Percentiles rank a stretch among this genome's conserved stretches.
phyloP scores from a whole-genome alignment of 2,113 vertebrate genomes.

The Genyomyrus donnyi region DNA sequence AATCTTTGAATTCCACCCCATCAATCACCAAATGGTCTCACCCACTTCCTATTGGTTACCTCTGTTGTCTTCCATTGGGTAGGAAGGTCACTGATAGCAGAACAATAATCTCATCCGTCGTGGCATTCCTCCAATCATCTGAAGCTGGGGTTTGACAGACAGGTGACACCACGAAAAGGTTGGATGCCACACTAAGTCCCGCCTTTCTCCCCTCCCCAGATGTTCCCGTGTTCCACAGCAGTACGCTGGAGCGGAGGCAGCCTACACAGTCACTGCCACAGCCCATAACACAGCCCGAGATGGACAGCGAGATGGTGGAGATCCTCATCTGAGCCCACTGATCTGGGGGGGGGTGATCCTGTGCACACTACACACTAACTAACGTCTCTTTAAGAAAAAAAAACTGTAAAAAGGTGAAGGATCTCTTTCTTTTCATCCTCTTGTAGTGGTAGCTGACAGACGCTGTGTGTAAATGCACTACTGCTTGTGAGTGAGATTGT shows the following conservation, averaged over 20 bases:
- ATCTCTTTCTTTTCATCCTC: conserved; percentile 18
- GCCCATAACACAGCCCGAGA: conserved; percentile 45
- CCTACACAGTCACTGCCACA: conserved; percentile 41
- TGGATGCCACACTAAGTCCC: neutral
- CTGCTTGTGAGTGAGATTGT: conserved; percentile 24
- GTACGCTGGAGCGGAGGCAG: conserved; percentile 56
- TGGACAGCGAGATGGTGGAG: conserved; percentile 66
- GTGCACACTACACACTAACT: neutral
- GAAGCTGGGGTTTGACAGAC: neutral
- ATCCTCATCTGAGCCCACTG: conserved; percentile 61
- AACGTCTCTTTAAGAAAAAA: neutral
- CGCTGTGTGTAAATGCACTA: conserved; percentile 41
- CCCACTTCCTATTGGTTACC: neutral
- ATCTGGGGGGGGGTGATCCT: neutral
- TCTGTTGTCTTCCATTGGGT: neutral
- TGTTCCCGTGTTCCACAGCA: conserved; percentile 57
- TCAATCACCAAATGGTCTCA: neutral
- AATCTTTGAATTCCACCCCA: neutral
- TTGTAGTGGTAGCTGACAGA: conserved; percentile 16
- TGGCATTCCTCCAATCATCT: neutral
- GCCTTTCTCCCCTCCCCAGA: conserved; percentile 40
- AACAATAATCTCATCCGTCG: neutral
- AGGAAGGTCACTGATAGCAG: neutral
- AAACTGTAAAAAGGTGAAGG: conserved; percentile 38
- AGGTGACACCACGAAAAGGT: neutral